A percentile compares a stretch with the other conserved stretches of the same genome.
These are phyloP conservation scores for Dicyrtoma fusca DNA, from an alignment of 2,888 invertebrate species.

Conservation along the genomic window DNA sequence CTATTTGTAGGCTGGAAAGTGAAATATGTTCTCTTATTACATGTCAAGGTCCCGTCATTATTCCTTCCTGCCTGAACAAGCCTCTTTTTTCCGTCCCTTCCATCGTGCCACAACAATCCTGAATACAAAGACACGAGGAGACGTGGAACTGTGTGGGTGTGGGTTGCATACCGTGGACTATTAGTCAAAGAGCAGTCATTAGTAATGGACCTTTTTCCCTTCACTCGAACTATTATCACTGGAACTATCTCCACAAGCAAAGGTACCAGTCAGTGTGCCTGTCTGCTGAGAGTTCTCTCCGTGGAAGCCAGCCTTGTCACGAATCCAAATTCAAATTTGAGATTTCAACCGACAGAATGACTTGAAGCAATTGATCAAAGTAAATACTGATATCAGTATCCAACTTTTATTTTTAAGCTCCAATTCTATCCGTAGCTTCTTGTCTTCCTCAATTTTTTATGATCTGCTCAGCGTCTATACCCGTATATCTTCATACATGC, in stretches of 20 bases:
- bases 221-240: conserved; percentile 25
- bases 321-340: conserved; percentile 34
- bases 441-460: conserved; percentile 13
- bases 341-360: conserved; percentile 28
- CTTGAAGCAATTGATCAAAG: conserved; percentile 40
- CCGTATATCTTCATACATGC: no score
- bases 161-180: not conserved
- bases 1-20: no score
- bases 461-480: no score
- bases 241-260: conserved; percentile 1
- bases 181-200: conserved; percentile 36
- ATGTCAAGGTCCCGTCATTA: no score
- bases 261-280: no score
- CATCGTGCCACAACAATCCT: not conserved
- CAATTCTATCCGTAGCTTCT: no score
- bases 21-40: no score
- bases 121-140: not conserved
- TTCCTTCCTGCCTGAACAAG: not conserved
- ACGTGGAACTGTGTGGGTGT: conserved; percentile 18
- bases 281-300: no score
- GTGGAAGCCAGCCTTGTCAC: conserved; percentile 26
- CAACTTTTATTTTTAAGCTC: no score
- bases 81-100: not conserved
- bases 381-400: conserved; percentile 35
- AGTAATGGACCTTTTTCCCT: conserved; percentile 18